A percentile compares a stretch with the other conserved stretches of the same genome.
These are phyloP conservation scores for Indri indri DNA, from an alignment of 2,113 vertebrate species.

Conservation along the genomic window DNA sequence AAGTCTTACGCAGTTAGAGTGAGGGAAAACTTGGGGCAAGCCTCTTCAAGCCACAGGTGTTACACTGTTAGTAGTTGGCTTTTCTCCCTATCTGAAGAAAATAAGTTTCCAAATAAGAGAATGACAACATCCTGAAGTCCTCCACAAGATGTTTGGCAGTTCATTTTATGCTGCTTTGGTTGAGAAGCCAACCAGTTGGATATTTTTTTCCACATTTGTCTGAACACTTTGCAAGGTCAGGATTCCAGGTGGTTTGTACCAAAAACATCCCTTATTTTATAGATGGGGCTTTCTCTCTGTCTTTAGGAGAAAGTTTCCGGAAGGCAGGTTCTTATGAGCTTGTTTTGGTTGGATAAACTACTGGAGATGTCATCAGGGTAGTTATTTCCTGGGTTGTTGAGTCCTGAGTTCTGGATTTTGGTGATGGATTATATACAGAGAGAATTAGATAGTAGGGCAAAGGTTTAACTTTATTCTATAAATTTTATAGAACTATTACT, in stretches of 20 bases:
- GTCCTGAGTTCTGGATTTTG: neutral
- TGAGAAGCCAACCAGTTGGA: neutral
- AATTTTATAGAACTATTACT: neutral
- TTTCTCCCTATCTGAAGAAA: neutral
- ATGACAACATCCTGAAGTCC: neutral
- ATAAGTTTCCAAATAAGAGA: neutral
- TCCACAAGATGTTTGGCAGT: neutral
- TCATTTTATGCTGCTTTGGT: neutral
- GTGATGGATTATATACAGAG: neutral
- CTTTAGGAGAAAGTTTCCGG: neutral
- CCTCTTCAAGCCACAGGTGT: neutral
- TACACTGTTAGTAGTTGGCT: neutral
- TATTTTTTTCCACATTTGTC: neutral
- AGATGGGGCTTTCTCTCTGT: neutral
- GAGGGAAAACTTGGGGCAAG: neutral
- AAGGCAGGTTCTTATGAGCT: neutral
- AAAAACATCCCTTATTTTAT: neutral
- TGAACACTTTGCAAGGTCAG: neutral
- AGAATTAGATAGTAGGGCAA: neutral
- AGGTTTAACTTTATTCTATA: neutral
- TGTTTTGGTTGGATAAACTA: slow-evolving; percentile 17
- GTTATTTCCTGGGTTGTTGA: slow-evolving; percentile 7
- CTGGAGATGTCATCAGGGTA: neutral
- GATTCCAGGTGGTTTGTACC: neutral
- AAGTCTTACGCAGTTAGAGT: neutral